phyloP scores from a whole-genome alignment of 2,888 invertebrate genomes.

The Luperina testacea region DNA sequence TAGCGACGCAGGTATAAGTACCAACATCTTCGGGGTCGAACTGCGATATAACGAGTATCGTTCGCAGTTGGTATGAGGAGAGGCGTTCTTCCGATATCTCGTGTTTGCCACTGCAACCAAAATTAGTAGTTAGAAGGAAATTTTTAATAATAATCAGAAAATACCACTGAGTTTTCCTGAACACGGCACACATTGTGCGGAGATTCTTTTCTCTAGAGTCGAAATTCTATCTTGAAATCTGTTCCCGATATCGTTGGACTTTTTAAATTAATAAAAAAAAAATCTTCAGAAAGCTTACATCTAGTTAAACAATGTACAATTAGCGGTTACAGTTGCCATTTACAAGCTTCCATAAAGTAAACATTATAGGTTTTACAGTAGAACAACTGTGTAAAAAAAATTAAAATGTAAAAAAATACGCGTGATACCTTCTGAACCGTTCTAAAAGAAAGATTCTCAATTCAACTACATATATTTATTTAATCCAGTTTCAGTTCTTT shows the following conservation, averaged over 20 bases:
- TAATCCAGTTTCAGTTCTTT: not conserved
- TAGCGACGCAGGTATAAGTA: conserved; percentile 92
- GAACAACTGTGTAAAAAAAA: not conserved
- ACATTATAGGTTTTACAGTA: not conserved
- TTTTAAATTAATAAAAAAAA: no score
- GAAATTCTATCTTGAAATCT: not conserved
- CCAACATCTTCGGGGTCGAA: conserved; percentile 91
- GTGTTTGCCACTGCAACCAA: conserved; percentile 91
- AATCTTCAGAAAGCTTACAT: not conserved
- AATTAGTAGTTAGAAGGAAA: not conserved
- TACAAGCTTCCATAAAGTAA: not conserved
- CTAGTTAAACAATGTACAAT: no score
- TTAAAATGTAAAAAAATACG: not conserved
- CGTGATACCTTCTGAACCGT: not conserved
- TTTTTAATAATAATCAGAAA: not conserved
- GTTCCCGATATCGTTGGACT: not conserved
- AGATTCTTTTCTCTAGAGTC: not conserved
- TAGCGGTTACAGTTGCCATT: not conserved
- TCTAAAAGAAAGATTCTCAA: not conserved
- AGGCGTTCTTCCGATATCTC: conserved; percentile 91
- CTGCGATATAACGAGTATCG: conserved; percentile 91
- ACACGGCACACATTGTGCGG: not conserved
- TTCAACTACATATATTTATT: no score
- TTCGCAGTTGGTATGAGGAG: conserved; percentile 91
- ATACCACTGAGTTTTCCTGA: not conserved